Evolutionary conservation across 2,888 invertebrate species (phyloP).

Genomic region (Nineta flava): DNA sequence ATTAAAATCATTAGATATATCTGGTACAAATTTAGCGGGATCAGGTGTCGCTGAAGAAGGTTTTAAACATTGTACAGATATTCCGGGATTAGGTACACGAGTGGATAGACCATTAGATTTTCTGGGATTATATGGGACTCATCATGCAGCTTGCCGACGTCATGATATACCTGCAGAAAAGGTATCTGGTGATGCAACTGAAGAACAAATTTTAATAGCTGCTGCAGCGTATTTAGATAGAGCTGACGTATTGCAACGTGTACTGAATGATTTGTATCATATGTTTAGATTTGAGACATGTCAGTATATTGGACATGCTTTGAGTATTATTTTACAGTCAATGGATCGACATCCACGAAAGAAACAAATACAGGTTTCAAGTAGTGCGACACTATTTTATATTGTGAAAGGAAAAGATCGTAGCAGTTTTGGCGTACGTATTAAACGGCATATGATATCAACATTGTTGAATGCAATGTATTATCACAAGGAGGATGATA

Average conservation of each 20-base stretch:
- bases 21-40: conserved; percentile 90
- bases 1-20: conserved; percentile 78
- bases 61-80: conserved; percentile 43
- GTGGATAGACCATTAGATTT: conserved; percentile 69
- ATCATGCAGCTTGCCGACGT: conserved; percentile 76
- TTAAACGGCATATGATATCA: conserved; percentile 66
- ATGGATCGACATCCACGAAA: conserved; percentile 79
- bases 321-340: conserved; percentile 69
- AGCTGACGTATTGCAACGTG: conserved; percentile 63
- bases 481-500: conserved; percentile 66
- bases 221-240: conserved; percentile 71
- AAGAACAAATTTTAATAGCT: conserved; percentile 77
- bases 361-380: conserved; percentile 84
- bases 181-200: conserved; percentile 84
- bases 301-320: conserved; percentile 54
- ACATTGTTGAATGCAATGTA: conserved; percentile 82
- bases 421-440: conserved; percentile 48
- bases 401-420: conserved; percentile 81
- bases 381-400: conserved; percentile 89
- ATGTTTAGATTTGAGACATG: conserved; percentile 72
- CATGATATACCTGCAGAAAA: conserved; percentile 81
- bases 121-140: conserved; percentile 81
- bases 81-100: conserved; percentile 69
- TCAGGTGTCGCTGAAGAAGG: conserved; percentile 49
- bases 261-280: conserved; percentile 83